phyloP scores from a whole-genome alignment of 2,888 invertebrate genomes.

The Pegoplata infirma region DNA sequence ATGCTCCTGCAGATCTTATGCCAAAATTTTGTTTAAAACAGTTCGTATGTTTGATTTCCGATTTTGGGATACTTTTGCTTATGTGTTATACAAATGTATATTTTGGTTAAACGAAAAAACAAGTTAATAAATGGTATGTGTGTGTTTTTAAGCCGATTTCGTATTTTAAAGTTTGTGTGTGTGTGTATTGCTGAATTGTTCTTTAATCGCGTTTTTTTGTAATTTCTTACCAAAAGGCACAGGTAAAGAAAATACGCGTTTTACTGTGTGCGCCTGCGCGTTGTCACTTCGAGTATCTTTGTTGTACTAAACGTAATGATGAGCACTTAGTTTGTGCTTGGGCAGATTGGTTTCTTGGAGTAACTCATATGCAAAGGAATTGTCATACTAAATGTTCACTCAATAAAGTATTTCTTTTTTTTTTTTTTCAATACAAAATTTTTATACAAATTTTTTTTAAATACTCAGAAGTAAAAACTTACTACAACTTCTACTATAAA shows the following conservation, averaged over 20 bases:
- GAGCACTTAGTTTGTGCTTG: slow-evolving; percentile 27
- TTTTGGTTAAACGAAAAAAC: slow-evolving; percentile 21
- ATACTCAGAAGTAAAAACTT: slow-evolving; percentile 6
- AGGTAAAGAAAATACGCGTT: slow-evolving; percentile 11
- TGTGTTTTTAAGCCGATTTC: slow-evolving; percentile 13
- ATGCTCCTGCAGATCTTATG: slow-evolving; percentile 51
- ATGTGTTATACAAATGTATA: no score
- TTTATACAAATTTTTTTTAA: neutral
- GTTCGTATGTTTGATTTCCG: slow-evolving; percentile 57
- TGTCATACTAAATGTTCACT: slow-evolving; percentile 22
- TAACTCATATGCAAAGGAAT: slow-evolving; percentile 31
- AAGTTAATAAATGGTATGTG: slow-evolving; percentile 31
- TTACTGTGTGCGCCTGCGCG: slow-evolving; percentile 53
- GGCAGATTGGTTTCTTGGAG: slow-evolving; percentile 14
- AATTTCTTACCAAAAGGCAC: slow-evolving; percentile 32
- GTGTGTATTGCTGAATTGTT: slow-evolving; percentile 14
- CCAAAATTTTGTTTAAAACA: slow-evolving; percentile 59
- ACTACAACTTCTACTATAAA: neutral
- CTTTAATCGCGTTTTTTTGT: slow-evolving; percentile 45
- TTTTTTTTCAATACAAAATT: slow-evolving; percentile 8
- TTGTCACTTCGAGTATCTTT: slow-evolving; percentile 41
- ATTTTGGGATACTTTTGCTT: slow-evolving; percentile 66
- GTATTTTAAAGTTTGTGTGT: neutral
- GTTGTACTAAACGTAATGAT: slow-evolving; percentile 44
- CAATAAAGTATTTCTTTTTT: neutral